These are phyloP conservation scores for Drosophila robusta DNA, from an alignment of 2,888 invertebrate species.

Conservation along the genomic window DNA sequence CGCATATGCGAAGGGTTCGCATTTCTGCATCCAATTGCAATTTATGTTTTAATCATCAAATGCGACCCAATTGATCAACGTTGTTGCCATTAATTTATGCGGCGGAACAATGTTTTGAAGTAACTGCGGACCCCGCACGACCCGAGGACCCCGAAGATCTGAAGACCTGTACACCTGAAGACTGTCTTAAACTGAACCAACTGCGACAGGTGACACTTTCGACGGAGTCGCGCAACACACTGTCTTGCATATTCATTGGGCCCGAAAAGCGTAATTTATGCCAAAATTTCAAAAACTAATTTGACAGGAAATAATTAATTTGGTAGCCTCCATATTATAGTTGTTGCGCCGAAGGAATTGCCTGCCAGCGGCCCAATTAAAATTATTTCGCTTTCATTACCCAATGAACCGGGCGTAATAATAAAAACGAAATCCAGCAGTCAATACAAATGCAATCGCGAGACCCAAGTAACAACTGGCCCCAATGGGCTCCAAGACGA, in stretches of 20 bases:
- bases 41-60: slow-evolving; percentile 80
- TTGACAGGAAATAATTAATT: slow-evolving; percentile 81
- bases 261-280: slow-evolving; percentile 52
- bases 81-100: slow-evolving; percentile 68
- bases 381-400: slow-evolving; percentile 81
- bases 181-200: slow-evolving; percentile 11
- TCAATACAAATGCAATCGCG: slow-evolving; percentile 26
- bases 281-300: slow-evolving; percentile 69
- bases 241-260: slow-evolving; percentile 51
- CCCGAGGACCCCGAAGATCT: not conserved
- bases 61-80: slow-evolving; percentile 74
- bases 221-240: not conserved
- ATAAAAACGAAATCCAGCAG: slow-evolving; percentile 46
- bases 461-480: slow-evolving; percentile 39
- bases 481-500: slow-evolving; percentile 18
- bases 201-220: slow-evolving; percentile 72
- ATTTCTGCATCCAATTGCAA: slow-evolving; percentile 55
- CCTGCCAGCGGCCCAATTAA: slow-evolving; percentile 67
- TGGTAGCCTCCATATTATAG: slow-evolving; percentile 31
- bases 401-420: slow-evolving; percentile 74
- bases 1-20: slow-evolving; percentile 26
- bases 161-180: slow-evolving; percentile 2
- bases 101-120: slow-evolving; percentile 73
- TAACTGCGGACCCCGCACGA: slow-evolving; percentile 22
- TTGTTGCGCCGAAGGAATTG: slow-evolving; percentile 30